These are phyloP conservation scores for Sinocyclocheilus grahami DNA, from an alignment of 2,113 vertebrate genomes.

Conservation along the genomic window DNA sequence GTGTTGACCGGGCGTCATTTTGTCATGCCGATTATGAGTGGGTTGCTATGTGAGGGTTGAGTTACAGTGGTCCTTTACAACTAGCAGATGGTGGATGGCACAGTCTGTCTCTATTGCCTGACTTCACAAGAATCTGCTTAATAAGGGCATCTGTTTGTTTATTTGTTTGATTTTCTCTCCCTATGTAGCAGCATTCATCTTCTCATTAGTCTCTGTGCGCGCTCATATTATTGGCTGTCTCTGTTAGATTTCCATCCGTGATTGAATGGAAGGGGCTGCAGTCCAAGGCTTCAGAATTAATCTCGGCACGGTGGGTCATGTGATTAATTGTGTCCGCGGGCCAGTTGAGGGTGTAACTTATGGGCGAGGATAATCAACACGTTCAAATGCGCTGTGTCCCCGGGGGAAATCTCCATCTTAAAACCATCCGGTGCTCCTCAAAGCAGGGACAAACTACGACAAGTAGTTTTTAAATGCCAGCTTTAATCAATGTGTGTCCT, in stretches of 20 bases:
- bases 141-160: slow-evolving; percentile 39
- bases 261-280: slow-evolving; percentile 37
- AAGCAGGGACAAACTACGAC: slow-evolving; percentile 30
- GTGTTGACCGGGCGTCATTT: neutral
- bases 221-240: slow-evolving; percentile 29
- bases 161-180: slow-evolving; percentile 31
- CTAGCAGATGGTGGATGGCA: slow-evolving; percentile 13
- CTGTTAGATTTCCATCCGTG: slow-evolving; percentile 34
- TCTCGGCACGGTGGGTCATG: slow-evolving; percentile 73
- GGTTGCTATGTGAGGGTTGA: slow-evolving; percentile 67
- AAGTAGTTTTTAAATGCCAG: slow-evolving; percentile 11
- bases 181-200: slow-evolving; percentile 22
- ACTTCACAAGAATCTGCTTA: neutral
- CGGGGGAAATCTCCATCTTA: slow-evolving; percentile 72
- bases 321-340: slow-evolving; percentile 74
- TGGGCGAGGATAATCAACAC: slow-evolving; percentile 58
- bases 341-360: slow-evolving; percentile 75
- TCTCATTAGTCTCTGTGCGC: slow-evolving; percentile 35
- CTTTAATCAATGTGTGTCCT: slow-evolving; percentile 44
- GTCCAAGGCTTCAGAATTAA: slow-evolving; percentile 78
- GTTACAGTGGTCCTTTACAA: slow-evolving; percentile 57
- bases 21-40: slow-evolving; percentile 44
- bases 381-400: slow-evolving; percentile 58
- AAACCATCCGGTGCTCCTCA: slow-evolving; percentile 65
- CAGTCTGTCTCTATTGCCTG: neutral